These are phyloP conservation scores for Sus cebifrons DNA, from an alignment of 2,797 vertebrate genomes.

Conservation along the genomic window DNA sequence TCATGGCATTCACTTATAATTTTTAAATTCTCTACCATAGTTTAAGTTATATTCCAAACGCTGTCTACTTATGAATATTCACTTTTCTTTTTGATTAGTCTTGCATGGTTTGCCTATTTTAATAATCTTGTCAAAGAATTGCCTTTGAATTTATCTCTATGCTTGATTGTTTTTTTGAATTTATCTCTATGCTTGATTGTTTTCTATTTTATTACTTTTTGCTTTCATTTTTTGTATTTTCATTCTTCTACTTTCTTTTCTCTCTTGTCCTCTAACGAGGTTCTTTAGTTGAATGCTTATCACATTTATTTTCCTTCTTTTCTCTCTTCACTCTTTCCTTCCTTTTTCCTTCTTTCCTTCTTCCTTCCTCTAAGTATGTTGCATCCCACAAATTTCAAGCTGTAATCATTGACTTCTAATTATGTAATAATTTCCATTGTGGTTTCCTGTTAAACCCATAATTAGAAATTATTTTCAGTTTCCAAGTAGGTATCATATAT, in stretches of 20 bases:
- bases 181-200: neutral
- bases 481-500: neutral
- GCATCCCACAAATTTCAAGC: conserved; percentile 3
- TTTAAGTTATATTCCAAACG: conserved; percentile 12
- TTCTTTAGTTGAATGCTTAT: conserved; percentile 48
- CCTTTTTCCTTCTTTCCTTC: neutral
- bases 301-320: neutral
- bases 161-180: neutral
- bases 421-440: conserved; percentile 43
- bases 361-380: neutral
- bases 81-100: neutral
- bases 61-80: conserved; percentile 31
- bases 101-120: neutral
- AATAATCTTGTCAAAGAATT: conserved; percentile 62
- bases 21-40: neutral
- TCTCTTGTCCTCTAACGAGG: neutral
- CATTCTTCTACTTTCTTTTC: conserved; percentile 50
- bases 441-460: neutral
- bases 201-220: conserved; percentile 4
- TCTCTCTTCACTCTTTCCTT: neutral
- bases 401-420: conserved; percentile 29
- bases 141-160: neutral
- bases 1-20: conserved; percentile 18
- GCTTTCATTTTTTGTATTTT: conserved; percentile 23
- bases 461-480: conserved; percentile 51